Percentiles rank a stretch among this genome's conserved stretches.
phyloP scores from a whole-genome alignment of 2,888 invertebrate species.

The Xestia ashworthii region DNA sequence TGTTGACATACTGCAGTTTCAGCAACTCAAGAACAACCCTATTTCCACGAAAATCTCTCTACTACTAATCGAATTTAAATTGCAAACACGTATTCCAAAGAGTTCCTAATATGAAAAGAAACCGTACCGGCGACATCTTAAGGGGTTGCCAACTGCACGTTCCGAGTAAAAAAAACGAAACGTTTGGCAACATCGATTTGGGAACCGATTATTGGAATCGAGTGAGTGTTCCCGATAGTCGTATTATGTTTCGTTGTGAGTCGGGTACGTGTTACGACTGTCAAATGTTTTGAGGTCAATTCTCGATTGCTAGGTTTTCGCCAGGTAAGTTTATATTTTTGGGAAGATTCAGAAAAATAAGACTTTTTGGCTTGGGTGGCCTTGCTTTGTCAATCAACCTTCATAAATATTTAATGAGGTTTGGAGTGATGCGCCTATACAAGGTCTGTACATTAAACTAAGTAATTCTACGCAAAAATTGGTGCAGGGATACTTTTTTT shows the following conservation, averaged over 20 bases:
- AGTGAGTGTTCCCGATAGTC: constrained; percentile 54
- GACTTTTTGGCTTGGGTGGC: background rate
- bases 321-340: background rate
- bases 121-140: constrained; percentile 1
- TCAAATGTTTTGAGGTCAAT: constrained; percentile 26
- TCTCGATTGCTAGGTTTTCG: constrained; percentile 3
- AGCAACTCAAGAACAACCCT: background rate
- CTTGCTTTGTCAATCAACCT: background rate
- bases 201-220: constrained; percentile 53
- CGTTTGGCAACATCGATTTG: constrained; percentile 50
- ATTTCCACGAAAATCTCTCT: background rate
- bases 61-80: constrained; percentile 27
- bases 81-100: constrained; percentile 26
- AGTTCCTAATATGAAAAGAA: constrained; percentile 40
- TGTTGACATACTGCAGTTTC: background rate
- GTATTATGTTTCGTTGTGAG: constrained; percentile 48
- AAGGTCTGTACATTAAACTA: background rate
- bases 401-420: background rate
- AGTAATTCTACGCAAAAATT: no score
- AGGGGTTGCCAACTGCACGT: constrained; percentile 19
- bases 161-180: constrained; percentile 11
- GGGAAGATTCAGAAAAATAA: background rate
- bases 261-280: constrained; percentile 34
- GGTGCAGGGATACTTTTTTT: no score
- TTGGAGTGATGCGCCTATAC: background rate